A percentile compares a stretch with the other conserved stretches of the same genome.
These are phyloP conservation scores for Caenorhabditis drosophilae DNA, from an alignment of 2,888 invertebrate species.

Conservation along the genomic window DNA sequence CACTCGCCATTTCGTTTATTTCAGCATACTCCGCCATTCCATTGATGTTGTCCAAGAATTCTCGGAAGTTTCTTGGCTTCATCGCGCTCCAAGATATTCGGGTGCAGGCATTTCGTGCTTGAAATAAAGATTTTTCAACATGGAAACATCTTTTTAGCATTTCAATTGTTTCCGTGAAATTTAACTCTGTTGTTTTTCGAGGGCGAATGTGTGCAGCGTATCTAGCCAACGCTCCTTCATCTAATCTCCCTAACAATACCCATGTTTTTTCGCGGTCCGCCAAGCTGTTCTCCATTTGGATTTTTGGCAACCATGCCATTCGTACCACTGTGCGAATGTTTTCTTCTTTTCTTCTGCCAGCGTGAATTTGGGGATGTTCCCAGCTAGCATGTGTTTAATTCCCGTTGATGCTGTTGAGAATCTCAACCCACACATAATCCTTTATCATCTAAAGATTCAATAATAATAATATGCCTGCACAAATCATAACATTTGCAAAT, in stretches of 20 bases:
- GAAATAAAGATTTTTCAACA: background rate
- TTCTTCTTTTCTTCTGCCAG: background rate
- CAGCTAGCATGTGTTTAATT: background rate
- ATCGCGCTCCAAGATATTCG: background rate
- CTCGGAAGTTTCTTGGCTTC: background rate
- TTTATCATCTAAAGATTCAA: too few species aligned
- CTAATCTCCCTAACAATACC: background rate
- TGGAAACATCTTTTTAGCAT: background rate
- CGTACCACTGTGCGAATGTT: background rate
- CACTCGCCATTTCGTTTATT: background rate
- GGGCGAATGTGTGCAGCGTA: background rate
- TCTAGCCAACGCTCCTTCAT: background rate
- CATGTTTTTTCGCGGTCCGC: background rate
- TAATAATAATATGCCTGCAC: too few species aligned
- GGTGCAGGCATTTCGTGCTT: background rate
- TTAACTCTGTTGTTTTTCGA: background rate
- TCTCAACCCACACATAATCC: too few species aligned
- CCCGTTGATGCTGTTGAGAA: too few species aligned
- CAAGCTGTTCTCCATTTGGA: background rate
- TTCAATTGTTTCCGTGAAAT: background rate
- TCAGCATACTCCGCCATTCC: background rate
- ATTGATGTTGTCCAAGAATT: background rate
- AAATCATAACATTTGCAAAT: too few species aligned
- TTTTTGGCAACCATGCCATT: background rate
- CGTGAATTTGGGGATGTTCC: background rate